Base-by-base conservation (phyloP, 2,797 vertebrate genomes). In the Sylvilagus floridanus region DNA sequence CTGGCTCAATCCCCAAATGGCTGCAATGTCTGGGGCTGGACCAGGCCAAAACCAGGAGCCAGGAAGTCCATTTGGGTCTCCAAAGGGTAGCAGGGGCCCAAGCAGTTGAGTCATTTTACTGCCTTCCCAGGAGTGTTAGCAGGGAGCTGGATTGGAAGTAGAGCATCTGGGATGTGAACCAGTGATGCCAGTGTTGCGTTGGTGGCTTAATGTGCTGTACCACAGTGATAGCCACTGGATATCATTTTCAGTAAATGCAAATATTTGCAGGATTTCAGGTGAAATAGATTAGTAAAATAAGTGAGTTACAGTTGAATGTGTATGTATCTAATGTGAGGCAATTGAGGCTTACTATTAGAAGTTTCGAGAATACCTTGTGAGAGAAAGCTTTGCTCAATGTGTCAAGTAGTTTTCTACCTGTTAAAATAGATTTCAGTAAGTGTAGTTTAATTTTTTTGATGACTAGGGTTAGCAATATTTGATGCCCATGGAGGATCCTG, bases 211-310 rank as follows among this genome's bases (percentile, higher is more conserved):
- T 19, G 54, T 57, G 54, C 42, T 47, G 42, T 57, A 19, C 54
- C 54, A 57, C 17, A 57, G 4, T 57, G 54, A 13, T 57, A 19
- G 17, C 54, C 54, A 13, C 54, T 57, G 54, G 54, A 57, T 57
- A 57, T 17, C 54, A 3, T 57, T 57, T 57, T 57, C 17, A 47
- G 9, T 9, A 47, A 47, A 47, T 47, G 42, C 77, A 91, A 69
- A 54, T 83, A 77, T 76, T 86, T 71, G 32, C 30, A 78, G 71
- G 66, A 86, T 87, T 90, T 72, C 81, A 71, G 28, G 47, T 88
- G 19, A 93, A 91, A 32, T 82, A 89, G 81, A 65, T 54, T 71
- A 81, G 79, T 91, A 79, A 88, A 90, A 68, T 79, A 90, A 77
- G 32, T 50, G 63, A 13, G 0, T n/a, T 63, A n/a, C 1, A 22